These are phyloP conservation scores for Cheiracanthium punctorium DNA, from an alignment of 2,888 invertebrate genomes.

Conservation along the genomic window DNA sequence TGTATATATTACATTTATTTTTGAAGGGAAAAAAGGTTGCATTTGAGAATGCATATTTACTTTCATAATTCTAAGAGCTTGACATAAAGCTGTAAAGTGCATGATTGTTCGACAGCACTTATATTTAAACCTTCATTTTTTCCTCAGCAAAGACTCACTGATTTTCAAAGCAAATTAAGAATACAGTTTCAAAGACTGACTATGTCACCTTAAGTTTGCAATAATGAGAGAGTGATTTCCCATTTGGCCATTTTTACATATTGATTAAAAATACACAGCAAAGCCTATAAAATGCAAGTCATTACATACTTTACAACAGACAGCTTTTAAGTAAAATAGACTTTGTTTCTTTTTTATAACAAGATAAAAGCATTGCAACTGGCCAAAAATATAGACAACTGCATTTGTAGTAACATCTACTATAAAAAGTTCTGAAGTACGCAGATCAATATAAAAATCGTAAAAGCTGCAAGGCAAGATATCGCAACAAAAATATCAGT, in stretches of 20 bases:
- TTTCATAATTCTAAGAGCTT: too few species aligned
- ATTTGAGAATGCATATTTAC: too few species aligned
- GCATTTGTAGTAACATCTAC: background rate
- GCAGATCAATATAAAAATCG: background rate
- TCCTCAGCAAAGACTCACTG: too few species aligned
- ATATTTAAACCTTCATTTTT: too few species aligned
- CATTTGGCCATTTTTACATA: background rate
- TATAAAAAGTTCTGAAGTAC: background rate
- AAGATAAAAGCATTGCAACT: background rate
- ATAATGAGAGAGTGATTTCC: background rate
- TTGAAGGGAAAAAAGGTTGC: too few species aligned
- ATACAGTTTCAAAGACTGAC: too few species aligned
- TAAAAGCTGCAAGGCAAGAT: slow-evolving; percentile 3
- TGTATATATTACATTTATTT: too few species aligned
- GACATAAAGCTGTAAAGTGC: too few species aligned
- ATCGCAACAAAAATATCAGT: slow-evolving; percentile 8
- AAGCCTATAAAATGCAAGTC: background rate
- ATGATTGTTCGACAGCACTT: too few species aligned
- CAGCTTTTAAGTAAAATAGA: background rate
- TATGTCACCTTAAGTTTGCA: too few species aligned
- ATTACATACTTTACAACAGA: background rate
- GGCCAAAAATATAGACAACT: slow-evolving; percentile 4
- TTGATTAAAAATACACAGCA: background rate
- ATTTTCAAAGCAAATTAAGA: too few species aligned
- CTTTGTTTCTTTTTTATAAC: background rate